Conservation (phyloP, 1,140 invertebrate species). For the Centruroides sculpturatus region DNA sequence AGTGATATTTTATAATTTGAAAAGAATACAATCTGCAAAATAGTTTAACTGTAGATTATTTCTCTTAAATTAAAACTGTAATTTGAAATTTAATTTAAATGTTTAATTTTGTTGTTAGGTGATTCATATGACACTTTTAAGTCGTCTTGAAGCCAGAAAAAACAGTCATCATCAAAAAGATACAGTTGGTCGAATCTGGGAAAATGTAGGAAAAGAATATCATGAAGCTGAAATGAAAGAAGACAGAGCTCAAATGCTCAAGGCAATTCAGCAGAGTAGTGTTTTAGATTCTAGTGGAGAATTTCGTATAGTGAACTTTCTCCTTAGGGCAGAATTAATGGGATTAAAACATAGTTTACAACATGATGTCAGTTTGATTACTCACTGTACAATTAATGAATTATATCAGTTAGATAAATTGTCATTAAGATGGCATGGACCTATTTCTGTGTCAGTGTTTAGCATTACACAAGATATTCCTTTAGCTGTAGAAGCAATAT, state of each 20-base stretch:
- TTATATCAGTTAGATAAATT: slow-evolving; percentile 30
- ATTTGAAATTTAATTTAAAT: no score
- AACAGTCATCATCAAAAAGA: slow-evolving; percentile 11
- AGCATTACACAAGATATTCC: slow-evolving; percentile 29
- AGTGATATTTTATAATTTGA: no score
- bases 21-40: no score
- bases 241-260: slow-evolving; percentile 17
- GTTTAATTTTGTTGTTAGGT: slow-evolving; percentile 13
- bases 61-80: no score
- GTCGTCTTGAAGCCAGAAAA: slow-evolving; percentile 26
- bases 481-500: slow-evolving; percentile 29
- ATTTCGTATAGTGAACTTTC: slow-evolving; percentile 28
- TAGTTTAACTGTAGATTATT: no score
- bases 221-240: slow-evolving; percentile 11
- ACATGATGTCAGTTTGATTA: slow-evolving; percentile 31
- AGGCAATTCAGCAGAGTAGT: slow-evolving; percentile 24
- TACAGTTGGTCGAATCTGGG: slow-evolving; percentile 17
- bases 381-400: slow-evolving; percentile 34
- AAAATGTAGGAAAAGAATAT: slow-evolving; percentile 6
- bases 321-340: slow-evolving; percentile 18
- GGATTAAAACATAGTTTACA: slow-evolving; percentile 10
- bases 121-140: slow-evolving; percentile 32
- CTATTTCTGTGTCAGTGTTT: slow-evolving; percentile 39
- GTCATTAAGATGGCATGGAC: slow-evolving; percentile 30
- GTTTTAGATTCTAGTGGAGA: slow-evolving; percentile 32